Conservation (phyloP, 2,113 vertebrate species). For the Rhipidura dahli region DNA sequence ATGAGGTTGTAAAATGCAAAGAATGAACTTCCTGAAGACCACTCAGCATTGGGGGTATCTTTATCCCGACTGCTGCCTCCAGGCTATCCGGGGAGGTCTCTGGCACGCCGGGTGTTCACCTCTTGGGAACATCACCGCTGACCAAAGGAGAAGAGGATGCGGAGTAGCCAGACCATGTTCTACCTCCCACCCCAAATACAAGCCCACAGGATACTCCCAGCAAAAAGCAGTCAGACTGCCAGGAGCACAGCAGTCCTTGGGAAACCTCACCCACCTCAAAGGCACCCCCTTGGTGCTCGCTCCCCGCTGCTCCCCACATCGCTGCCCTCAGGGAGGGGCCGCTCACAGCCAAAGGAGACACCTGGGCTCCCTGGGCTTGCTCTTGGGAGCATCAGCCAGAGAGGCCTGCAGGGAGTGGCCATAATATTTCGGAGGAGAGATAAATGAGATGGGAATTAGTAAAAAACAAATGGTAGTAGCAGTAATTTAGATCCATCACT, state of each 20-base stretch:
- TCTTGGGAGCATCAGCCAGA: not conserved
- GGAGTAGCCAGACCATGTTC: fast-evolving
- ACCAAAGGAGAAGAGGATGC: not conserved
- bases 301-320: fast-evolving
- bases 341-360: not conserved
- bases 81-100: not conserved
- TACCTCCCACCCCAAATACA: not conserved
- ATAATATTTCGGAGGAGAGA: not conserved
- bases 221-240: not conserved
- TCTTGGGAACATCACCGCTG: fast-evolving
- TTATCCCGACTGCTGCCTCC: not conserved
- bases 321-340: fast-evolving
- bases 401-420: not conserved
- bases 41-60: not conserved
- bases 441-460: not conserved
- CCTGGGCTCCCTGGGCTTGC: not conserved
- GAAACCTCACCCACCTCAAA: not conserved
- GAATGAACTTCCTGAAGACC: not conserved
- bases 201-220: not conserved
- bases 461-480: not conserved
- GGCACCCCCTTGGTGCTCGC: not conserved
- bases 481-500: not conserved
- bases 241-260: not conserved
- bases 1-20: not conserved
- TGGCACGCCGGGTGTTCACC: not conserved